Percentiles rank a stretch among this genome's conserved stretches.
phyloP scores from a whole-genome alignment of 2,113 vertebrate genomes.

The Charina bottae region DNA sequence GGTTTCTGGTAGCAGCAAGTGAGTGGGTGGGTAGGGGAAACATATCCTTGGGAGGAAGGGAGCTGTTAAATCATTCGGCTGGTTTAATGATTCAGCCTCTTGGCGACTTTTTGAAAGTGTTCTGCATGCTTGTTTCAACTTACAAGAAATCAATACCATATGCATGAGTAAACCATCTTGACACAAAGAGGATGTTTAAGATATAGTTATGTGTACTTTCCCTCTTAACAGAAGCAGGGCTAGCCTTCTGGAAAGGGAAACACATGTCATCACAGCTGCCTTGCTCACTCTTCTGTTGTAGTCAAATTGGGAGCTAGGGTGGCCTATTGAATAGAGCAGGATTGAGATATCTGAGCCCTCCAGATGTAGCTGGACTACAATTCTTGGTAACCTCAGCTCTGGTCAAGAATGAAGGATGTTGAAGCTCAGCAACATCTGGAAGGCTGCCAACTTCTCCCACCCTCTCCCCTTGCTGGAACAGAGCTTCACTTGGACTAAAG shows the following conservation, averaged over 20 bases:
- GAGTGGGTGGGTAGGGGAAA: slow-evolving; percentile 14
- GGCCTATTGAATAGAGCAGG: background rate
- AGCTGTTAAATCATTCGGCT: slow-evolving; percentile 6
- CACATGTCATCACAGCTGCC: background rate
- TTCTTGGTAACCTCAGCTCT: background rate
- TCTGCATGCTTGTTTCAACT: background rate
- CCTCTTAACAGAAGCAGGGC: slow-evolving; percentile 15
- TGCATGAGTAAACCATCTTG: background rate
- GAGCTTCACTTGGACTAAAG: background rate
- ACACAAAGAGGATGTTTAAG: background rate
- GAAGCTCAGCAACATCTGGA: background rate
- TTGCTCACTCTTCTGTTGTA: background rate
- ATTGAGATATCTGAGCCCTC: background rate
- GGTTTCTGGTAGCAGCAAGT: slow-evolving; percentile 11
- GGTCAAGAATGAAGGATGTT: background rate
- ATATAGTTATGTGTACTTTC: slow-evolving; percentile 1
- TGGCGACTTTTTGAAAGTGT: background rate
- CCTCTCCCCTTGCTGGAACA: background rate
- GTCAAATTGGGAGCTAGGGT: background rate
- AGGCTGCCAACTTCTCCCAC: background rate
- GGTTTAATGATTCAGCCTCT: background rate
- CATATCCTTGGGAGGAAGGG: slow-evolving; percentile 2
- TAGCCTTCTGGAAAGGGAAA: background rate
- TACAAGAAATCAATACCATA: background rate
- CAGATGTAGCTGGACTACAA: background rate